Percentiles rank a stretch among this genome's conserved stretches.
phyloP scores from a whole-genome alignment of 2,113 vertebrate genomes.

The Dunckerocampus dactyliophorus region DNA sequence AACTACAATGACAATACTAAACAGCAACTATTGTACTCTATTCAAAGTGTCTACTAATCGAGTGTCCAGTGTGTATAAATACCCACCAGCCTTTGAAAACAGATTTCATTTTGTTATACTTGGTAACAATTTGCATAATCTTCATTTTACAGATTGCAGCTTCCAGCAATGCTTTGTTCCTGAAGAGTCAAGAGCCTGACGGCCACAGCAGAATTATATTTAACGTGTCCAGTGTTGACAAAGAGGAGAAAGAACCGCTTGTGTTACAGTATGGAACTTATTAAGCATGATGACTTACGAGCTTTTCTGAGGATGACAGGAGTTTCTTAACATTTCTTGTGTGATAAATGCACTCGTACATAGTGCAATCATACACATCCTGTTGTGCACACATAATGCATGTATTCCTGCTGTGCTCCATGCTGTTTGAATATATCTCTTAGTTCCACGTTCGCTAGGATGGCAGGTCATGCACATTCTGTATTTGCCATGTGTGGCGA shows the following conservation, averaged over 20 bases:
- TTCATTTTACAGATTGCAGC: constrained; percentile 38
- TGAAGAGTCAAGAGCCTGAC: constrained; percentile 40
- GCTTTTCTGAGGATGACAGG: neutral
- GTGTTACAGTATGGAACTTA: constrained; percentile 25
- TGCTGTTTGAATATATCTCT: constrained; percentile 2
- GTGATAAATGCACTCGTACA: neutral
- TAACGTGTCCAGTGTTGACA: constrained; percentile 7
- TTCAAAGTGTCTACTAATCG: too few species aligned
- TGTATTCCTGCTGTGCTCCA: neutral
- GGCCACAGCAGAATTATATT: constrained; percentile 24
- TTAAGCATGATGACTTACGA: constrained; percentile 6
- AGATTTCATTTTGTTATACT: too few species aligned
- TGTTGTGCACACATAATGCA: neutral
- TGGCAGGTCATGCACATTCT: neutral
- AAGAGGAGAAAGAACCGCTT: constrained; percentile 51
- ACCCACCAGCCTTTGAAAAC: too few species aligned
- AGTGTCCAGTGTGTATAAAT: too few species aligned
- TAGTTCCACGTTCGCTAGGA: constrained; percentile 1
- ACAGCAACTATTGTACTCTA: too few species aligned
- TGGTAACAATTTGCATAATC: too few species aligned
- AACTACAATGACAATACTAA: neutral
- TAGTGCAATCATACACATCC: too few species aligned
- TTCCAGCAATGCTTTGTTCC: constrained; percentile 46
- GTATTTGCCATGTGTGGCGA: constrained; percentile 3
- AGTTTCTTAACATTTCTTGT: neutral